phyloP scores from a whole-genome alignment of 2,888 invertebrate genomes.

The Lampropteryx suffumata region DNA sequence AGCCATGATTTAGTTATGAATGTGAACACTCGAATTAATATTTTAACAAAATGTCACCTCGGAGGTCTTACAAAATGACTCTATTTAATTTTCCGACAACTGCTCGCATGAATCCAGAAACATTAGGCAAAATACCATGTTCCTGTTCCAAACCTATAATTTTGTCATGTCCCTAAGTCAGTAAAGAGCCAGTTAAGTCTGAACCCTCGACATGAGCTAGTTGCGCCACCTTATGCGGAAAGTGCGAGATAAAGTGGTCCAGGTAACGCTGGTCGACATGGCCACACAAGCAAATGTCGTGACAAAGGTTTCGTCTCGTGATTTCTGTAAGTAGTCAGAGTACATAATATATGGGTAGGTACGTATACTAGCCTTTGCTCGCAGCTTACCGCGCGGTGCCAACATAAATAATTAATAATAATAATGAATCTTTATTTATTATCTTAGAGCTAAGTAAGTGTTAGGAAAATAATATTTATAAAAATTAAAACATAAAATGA shows the following conservation, averaged over 20 bases:
- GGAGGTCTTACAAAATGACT: slow-evolving; percentile 40
- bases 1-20: too few relatives aligned
- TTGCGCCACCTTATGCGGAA: background rate
- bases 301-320: slow-evolving; percentile 46
- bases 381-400: too few relatives aligned
- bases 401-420: too few relatives aligned
- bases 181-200: slow-evolving; percentile 36
- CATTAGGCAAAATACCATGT: slow-evolving; percentile 56
- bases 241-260: slow-evolving; percentile 33
- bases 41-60: slow-evolving; percentile 9
- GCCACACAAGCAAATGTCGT: slow-evolving; percentile 62
- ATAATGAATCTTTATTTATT: too few relatives aligned
- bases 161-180: slow-evolving; percentile 46
- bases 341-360: slow-evolving; percentile 2
- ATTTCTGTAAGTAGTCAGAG: slow-evolving; percentile 37
- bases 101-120: slow-evolving; percentile 48
- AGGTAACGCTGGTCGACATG: slow-evolving; percentile 41
- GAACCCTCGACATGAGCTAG: slow-evolving; percentile 31
- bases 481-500: too few relatives aligned
- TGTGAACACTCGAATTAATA: too few relatives aligned
- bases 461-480: too few relatives aligned
- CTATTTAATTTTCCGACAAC: slow-evolving; percentile 49
- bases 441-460: too few relatives aligned
- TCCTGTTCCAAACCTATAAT: slow-evolving; percentile 61
- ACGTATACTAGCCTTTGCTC: too few relatives aligned